These are phyloP conservation scores for Phlogophora meticulosa DNA, from an alignment of 2,888 invertebrate genomes.

Conservation along the genomic window DNA sequence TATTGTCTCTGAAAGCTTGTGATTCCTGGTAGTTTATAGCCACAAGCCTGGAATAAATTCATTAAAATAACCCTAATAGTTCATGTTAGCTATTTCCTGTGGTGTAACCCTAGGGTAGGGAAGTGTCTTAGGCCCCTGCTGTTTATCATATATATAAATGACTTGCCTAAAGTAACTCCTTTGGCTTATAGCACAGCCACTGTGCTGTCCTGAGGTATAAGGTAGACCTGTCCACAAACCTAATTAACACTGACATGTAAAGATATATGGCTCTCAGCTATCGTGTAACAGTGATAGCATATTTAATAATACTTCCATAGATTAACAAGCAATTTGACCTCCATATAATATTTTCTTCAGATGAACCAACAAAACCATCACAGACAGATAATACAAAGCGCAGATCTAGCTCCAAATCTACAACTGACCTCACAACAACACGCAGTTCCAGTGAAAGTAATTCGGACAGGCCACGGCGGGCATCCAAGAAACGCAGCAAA, in stretches of 20 bases:
- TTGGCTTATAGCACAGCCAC: too few species aligned
- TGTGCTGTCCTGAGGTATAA: too few species aligned
- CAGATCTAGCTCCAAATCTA: conserved; percentile 57
- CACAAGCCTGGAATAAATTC: background rate
- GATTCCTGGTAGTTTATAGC: background rate
- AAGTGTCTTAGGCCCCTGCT: too few species aligned
- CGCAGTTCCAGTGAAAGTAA: conserved; percentile 69
- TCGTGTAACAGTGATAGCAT: too few species aligned
- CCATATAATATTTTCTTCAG: conserved; percentile 63
- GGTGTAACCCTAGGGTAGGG: too few species aligned
- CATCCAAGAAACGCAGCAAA: conserved; percentile 84
- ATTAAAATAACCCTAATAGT: background rate
- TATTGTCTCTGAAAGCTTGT: background rate
- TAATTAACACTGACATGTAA: too few species aligned
- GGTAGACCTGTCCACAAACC: too few species aligned
- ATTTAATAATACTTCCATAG: too few species aligned
- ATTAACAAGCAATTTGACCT: background rate
- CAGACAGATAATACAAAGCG: conserved; percentile 51
- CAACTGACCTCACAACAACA: conserved; percentile 47
- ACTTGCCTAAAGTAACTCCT: too few species aligned
- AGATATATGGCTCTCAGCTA: too few species aligned
- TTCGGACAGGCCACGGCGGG: conserved; percentile 60
- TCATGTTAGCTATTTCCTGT: too few species aligned
- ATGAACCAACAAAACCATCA: conserved; percentile 71
- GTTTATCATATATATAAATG: too few species aligned